Evolutionary conservation across 2,797 vertebrate species (phyloP).

Genomic region (Numenius phaeopus): DNA sequence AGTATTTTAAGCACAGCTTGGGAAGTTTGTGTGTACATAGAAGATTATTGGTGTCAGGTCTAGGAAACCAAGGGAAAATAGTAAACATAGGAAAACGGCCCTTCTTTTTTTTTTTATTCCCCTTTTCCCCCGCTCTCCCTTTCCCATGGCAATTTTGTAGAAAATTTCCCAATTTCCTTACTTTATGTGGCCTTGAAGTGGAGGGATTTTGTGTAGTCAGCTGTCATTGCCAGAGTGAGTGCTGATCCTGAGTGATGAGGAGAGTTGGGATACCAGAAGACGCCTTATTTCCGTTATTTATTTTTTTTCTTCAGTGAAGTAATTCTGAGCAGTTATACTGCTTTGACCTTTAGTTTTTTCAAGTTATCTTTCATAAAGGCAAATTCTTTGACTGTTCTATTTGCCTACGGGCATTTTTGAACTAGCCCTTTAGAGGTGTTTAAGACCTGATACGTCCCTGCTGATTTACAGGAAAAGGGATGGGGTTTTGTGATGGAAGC

Average conservation of each 20-base stretch:
- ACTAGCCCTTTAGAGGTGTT: background rate
- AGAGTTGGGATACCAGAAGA: too few relatives aligned
- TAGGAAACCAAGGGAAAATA: background rate
- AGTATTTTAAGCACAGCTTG: background rate
- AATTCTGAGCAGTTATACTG: background rate
- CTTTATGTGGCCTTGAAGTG: background rate
- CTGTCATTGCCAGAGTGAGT: background rate
- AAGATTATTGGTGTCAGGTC: background rate
- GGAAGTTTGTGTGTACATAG: fast-evolving
- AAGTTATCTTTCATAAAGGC: background rate
- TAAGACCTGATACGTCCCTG: background rate
- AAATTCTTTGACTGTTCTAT: background rate
- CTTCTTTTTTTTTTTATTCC: too few relatives aligned
- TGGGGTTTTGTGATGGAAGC: background rate
- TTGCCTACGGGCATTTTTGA: background rate
- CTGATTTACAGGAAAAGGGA: background rate
- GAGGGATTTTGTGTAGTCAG: background rate
- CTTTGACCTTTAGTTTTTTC: background rate
- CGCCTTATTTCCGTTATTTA: too few relatives aligned
- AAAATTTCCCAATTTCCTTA: fast-evolving
- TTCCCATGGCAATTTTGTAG: background rate
- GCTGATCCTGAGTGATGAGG: background rate
- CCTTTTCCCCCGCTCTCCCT: background rate
- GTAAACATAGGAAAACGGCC: fast-evolving
- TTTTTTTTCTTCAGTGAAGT: background rate